Percentiles rank a stretch among this genome's conserved stretches.
phyloP scores from a whole-genome alignment of 2,113 vertebrate species.

The Arothron firmamentum region DNA sequence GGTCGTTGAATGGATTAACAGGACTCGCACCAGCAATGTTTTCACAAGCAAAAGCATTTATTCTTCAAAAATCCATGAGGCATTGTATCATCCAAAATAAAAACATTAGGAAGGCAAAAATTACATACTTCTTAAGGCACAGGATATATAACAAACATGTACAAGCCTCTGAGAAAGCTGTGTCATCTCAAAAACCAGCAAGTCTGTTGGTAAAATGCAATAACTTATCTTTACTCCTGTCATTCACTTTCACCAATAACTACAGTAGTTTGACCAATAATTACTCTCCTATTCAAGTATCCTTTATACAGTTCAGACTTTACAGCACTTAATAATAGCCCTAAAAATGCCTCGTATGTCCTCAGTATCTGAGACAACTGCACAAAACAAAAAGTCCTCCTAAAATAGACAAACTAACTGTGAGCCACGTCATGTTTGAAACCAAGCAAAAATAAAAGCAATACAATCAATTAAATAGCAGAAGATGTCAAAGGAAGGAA shows the following conservation, averaged over 20 bases:
- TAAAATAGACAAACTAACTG: slow-evolving; percentile 40
- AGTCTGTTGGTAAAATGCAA: slow-evolving; percentile 33
- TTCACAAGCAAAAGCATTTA: slow-evolving; percentile 59
- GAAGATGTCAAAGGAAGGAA: slow-evolving; percentile 29
- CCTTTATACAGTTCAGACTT: slow-evolving; percentile 23
- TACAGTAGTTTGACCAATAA: slow-evolving; percentile 26
- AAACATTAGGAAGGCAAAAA: slow-evolving; percentile 52
- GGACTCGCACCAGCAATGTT: background rate
- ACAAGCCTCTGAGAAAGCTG: slow-evolving; percentile 22
- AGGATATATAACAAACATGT: slow-evolving; percentile 67
- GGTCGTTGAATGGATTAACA: background rate
- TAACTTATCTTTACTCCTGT: slow-evolving; percentile 9
- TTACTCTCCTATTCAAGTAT: slow-evolving; percentile 57
- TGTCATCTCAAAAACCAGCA: slow-evolving; percentile 26
- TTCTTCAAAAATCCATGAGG: slow-evolving; percentile 54
- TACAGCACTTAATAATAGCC: slow-evolving; percentile 52
- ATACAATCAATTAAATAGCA: slow-evolving; percentile 59
- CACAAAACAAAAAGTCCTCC: slow-evolving; percentile 51
- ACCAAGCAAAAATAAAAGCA: slow-evolving; percentile 49
- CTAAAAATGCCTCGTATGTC: slow-evolving; percentile 39
- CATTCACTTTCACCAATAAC: slow-evolving; percentile 10
- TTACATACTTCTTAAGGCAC: slow-evolving; percentile 82
- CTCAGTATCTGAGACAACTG: slow-evolving; percentile 14
- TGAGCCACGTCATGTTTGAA: slow-evolving; percentile 46
- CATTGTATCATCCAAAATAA: slow-evolving; percentile 54